Conservation (phyloP, 2,113 vertebrate genomes). For the Forbesichthys agassizii region DNA sequence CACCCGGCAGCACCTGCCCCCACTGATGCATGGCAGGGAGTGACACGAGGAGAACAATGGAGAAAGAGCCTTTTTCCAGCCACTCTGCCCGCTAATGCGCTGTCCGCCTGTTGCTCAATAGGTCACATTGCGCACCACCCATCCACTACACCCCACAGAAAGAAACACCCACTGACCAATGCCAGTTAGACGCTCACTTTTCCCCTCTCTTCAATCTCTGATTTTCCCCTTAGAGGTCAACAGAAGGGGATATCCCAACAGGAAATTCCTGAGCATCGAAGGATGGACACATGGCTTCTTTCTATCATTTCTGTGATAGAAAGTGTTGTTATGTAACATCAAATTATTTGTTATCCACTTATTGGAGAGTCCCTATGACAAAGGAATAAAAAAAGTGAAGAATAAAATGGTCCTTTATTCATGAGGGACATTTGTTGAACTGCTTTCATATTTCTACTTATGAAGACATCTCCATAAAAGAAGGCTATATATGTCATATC, state of each 20-base stretch:
- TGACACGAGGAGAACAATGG: constrained; percentile 67
- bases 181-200: constrained; percentile 62
- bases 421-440: too few species aligned
- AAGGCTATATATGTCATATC: neutral
- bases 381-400: constrained; percentile 43
- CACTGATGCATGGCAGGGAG: constrained; percentile 66
- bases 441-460: neutral
- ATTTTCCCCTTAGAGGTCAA: constrained; percentile 59
- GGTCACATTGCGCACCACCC: constrained; percentile 59
- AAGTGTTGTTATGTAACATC: constrained; percentile 64
- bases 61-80: constrained; percentile 65
- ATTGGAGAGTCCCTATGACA: constrained; percentile 29
- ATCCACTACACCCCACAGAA: constrained; percentile 30
- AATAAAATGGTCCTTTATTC: neutral
- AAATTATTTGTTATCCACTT: constrained; percentile 2
- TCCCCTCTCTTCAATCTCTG: constrained; percentile 57
- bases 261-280: constrained; percentile 72
- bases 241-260: constrained; percentile 67
- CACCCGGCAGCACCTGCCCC: constrained; percentile 75
- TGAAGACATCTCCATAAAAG: neutral
- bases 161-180: constrained; percentile 54
- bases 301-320: constrained; percentile 44
- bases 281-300: constrained; percentile 55
- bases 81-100: constrained; percentile 45
- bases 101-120: constrained; percentile 67